Percentiles rank a stretch among this genome's conserved stretches.
phyloP scores from a whole-genome alignment of 2,113 vertebrate species.

The Microcebus griseorufus region DNA sequence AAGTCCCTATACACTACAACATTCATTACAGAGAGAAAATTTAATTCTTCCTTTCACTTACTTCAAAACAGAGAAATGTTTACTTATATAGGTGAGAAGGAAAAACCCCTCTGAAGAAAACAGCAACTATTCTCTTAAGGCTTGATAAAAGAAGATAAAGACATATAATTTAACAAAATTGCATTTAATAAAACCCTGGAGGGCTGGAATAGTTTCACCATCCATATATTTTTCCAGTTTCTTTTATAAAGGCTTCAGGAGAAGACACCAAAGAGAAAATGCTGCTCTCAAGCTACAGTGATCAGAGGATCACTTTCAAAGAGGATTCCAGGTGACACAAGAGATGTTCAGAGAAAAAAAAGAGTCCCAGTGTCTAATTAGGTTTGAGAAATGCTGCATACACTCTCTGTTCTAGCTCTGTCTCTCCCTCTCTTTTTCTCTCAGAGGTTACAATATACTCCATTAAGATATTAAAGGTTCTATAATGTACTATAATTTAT shows the following conservation, averaged over 20 bases:
- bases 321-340: neutral
- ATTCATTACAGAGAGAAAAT: neutral
- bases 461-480: neutral
- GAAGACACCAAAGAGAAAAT: neutral
- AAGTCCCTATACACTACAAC: neutral
- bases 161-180: neutral
- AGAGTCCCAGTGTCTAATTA: neutral
- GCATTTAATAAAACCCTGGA: neutral
- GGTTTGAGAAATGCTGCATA: neutral
- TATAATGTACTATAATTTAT: neutral
- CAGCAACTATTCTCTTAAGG: neutral
- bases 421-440: neutral
- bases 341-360: neutral
- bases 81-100: neutral
- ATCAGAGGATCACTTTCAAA: neutral
- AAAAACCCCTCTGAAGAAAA: neutral
- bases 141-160: neutral
- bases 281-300: neutral
- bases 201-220: neutral
- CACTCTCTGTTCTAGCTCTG: neutral
- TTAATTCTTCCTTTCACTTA: neutral
- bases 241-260: neutral
- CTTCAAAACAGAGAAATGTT: neutral
- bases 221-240: neutral
- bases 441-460: neutral